A percentile compares a stretch with the other conserved stretches of the same genome.
Conservation (phyloP, 1,140 invertebrate genomes). For the Magallana angulata region DNA sequence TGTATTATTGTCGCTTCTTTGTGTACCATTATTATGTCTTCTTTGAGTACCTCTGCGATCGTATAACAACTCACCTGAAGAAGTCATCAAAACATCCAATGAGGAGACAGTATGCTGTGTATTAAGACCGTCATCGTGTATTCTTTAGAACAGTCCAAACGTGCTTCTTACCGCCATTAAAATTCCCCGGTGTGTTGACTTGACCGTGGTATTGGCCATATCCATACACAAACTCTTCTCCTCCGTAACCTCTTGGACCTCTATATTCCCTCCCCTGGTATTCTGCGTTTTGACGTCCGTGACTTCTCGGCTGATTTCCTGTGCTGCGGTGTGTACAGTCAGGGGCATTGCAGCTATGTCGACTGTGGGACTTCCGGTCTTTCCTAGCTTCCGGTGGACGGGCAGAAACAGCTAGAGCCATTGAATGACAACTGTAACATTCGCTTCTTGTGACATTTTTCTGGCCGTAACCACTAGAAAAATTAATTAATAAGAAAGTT, state of each 20-base stretch:
- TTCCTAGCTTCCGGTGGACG: neutral
- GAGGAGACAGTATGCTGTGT: neutral
- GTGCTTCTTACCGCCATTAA: neutral
- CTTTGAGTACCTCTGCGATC: neutral
- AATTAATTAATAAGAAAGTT: too few species aligned
- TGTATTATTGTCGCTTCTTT: too few species aligned
- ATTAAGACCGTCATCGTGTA: neutral
- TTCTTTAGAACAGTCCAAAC: neutral
- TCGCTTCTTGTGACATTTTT: neutral
- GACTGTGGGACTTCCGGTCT: neutral
- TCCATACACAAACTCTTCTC: neutral
- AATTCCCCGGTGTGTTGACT: neutral
- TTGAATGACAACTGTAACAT: conserved; percentile 3
- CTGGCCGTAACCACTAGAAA: neutral
- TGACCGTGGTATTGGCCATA: neutral
- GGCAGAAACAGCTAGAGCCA: neutral
- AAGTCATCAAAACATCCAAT: neutral
- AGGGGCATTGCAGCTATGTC: conserved; percentile 3
- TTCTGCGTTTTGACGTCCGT: neutral
- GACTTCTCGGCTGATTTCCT: neutral
- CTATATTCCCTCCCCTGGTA: neutral
- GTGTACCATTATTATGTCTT: neutral
- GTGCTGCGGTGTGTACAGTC: conserved; percentile 24
- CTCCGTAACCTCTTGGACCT: neutral
- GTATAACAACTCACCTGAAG: neutral